Evolutionary conservation across 2,888 invertebrate species (phyloP), one percentile per base, ranked within the genome.

Genomic region (Plebejus argus): DNA sequence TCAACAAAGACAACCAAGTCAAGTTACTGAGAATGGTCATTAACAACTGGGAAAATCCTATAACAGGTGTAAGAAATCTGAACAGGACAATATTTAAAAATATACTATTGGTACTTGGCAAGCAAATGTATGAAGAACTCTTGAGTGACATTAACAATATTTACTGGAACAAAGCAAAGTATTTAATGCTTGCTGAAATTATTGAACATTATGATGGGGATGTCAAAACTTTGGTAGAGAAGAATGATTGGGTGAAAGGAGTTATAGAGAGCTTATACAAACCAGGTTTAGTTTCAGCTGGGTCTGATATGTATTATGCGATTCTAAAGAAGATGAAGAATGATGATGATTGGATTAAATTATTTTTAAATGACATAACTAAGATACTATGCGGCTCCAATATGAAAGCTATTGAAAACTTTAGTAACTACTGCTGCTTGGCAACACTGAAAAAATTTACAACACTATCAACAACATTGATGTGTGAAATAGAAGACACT

Each of bases 1-100:
- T 88, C 58, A 85, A 82, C 78, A 81, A 81, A 77, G 81, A 84
- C n/a, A 86, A 92, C 78, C 89, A 92, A 81, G 84, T 89, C 10
- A 89, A 86, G 81, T 82, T 95, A 61, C 86, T 95, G 7, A 88
- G 90, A 80, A 86, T 95, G 79, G 90, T 95, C 8, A 95, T 94
- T 83, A 94, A 95, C 75, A 96, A 95, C 83, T 96, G 96, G 95
- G 95, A 95, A 83, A 96, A 95, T 82, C 94, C 95, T 33, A 90
- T 95, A 12, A 92, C 92, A 78, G 95, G 95, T 77, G 90, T 95
- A 10, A 91, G 94, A 82, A 95, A 95, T 82, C 87, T 94, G 70
- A 95, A 95, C 81, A 90, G 91, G 79, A 85, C 83, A 18, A 87
- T 95, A 80, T 95, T 95, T 82, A 87, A 84, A 88, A 94, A 83